phyloP scores from a whole-genome alignment of 2,113 vertebrate genomes.

The Regulus satrapa region DNA sequence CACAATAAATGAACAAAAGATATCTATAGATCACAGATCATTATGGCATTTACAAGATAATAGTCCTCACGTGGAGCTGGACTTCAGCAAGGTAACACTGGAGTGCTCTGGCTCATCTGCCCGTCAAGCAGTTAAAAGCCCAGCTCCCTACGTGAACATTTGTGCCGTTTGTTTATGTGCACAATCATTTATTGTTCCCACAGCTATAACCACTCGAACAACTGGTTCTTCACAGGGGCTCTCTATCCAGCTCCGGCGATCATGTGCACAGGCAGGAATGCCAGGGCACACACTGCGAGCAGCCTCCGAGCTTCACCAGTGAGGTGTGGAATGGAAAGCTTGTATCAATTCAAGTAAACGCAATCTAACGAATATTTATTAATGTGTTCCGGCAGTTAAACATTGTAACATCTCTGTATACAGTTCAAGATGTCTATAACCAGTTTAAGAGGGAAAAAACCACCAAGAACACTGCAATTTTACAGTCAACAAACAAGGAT shows the following conservation, averaged over 20 bases:
- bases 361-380: background rate
- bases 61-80: background rate
- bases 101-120: background rate
- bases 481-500: background rate
- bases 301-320: background rate
- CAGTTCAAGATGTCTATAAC: background rate
- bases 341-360: background rate
- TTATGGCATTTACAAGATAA: background rate
- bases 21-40: background rate
- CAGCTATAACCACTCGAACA: constrained; percentile 9
- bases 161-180: background rate
- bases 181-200: constrained; percentile 29
- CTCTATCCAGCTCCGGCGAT: background rate
- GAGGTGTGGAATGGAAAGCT: background rate
- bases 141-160: background rate
- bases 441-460: background rate
- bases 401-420: background rate
- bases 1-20: background rate
- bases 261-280: background rate
- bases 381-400: background rate
- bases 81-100: background rate
- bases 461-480: background rate
- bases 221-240: constrained; percentile 23
- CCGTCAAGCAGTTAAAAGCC: background rate
- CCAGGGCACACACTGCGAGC: background rate